These are phyloP conservation scores for Intellagama lesueurii DNA, from an alignment of 2,797 vertebrate species.

Conservation along the genomic window DNA sequence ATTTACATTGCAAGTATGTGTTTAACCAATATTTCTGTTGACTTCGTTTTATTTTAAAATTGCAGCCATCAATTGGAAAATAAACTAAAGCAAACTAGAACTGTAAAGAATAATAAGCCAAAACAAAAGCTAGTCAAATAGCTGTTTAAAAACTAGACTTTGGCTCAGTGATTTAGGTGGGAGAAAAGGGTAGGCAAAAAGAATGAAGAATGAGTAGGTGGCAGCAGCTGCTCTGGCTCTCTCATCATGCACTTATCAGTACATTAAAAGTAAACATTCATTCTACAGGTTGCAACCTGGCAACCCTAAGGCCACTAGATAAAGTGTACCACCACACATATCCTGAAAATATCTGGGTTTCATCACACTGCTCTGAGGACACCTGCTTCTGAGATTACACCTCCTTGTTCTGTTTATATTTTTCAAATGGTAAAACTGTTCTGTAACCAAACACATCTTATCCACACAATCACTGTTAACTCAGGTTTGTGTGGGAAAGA, in stretches of 20 bases:
- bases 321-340: neutral
- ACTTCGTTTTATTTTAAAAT: neutral
- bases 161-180: neutral
- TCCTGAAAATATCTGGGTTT: neutral
- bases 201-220: neutral
- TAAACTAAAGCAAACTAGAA: neutral
- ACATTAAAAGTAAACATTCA: neutral
- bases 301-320: conserved; percentile 6
- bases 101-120: neutral
- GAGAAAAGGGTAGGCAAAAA: neutral
- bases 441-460: neutral
- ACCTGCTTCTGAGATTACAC: neutral
- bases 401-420: neutral
- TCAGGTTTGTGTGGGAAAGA: neutral
- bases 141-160: neutral
- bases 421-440: neutral
- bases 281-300: conserved; percentile 2
- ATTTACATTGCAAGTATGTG: neutral
- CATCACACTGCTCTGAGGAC: neutral
- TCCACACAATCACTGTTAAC: neutral
- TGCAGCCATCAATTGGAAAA: neutral
- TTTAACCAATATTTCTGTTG: neutral
- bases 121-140: neutral
- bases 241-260: neutral
- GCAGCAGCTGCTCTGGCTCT: neutral